Conservation (phyloP, 2,797 vertebrate species). For the Chelon labrosus region DNA sequence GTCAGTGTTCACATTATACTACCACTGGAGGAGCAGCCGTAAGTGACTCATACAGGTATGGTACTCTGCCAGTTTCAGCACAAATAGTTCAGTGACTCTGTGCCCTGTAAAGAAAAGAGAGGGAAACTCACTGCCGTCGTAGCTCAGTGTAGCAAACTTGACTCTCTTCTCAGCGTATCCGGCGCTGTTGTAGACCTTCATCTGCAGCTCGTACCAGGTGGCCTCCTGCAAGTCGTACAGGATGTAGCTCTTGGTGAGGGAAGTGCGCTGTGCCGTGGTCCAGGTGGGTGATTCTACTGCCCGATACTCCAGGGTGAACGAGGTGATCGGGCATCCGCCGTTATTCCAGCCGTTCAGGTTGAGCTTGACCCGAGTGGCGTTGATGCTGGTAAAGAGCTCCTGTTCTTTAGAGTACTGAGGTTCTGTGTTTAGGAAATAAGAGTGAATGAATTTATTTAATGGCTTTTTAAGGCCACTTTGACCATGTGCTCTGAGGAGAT, state of each 20-base stretch:
- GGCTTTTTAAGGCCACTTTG: not conserved
- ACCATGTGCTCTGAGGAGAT: not conserved
- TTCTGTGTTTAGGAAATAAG: constrained; percentile 79
- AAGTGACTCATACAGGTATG: constrained; percentile 6
- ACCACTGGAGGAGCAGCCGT: not conserved
- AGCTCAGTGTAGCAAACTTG: constrained; percentile 95
- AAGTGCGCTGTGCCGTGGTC: constrained; percentile 94
- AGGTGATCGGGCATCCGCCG: constrained; percentile 95
- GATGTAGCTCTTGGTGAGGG: constrained; percentile 95
- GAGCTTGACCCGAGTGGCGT: constrained; percentile 92
- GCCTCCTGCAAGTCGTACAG: constrained; percentile 96
- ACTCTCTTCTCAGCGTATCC: constrained; percentile 95
- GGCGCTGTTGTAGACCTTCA: constrained; percentile 97
- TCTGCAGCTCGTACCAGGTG: constrained; percentile 97
- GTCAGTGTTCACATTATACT: constrained; percentile 1
- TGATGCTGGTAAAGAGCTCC: constrained; percentile 95
- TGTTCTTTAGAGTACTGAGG: constrained; percentile 98
- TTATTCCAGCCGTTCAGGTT: constrained; percentile 98
- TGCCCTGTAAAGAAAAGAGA: constrained; percentile 25
- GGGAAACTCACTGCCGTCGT: constrained; percentile 93
- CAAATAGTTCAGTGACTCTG: constrained; percentile 1
- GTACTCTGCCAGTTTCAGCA: not conserved
- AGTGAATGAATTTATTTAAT: not conserved
- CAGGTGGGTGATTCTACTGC: constrained; percentile 90
- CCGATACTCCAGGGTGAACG: constrained; percentile 94